Base-by-base conservation (phyloP, 2,113 vertebrate genomes). In the Hassar affinis region DNA sequence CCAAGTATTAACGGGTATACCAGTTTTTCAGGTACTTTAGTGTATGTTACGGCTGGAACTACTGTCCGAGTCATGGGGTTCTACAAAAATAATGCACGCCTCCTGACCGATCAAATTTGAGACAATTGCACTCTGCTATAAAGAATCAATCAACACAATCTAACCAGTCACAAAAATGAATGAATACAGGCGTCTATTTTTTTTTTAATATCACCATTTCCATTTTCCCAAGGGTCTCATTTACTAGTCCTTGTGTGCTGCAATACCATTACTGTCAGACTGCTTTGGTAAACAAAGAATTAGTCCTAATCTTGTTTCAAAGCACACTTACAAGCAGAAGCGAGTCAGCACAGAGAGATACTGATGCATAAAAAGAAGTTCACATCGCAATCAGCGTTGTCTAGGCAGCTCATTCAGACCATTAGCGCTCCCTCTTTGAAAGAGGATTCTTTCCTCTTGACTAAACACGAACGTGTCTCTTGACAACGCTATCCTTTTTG, bases 351-450 rank as follows among this genome's bases (percentile, higher is more conserved):
- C 18, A 10, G 30, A 20, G 74, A 3, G 22, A 35, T 56, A 77
- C 74, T 20, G 30, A 35, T 11, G 17, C 27, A 75, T 51, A 75
- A 75, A n/a, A 75, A 75, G 47, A 75, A 75, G 71, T 17, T n/a
- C 25, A 10, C 47, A 18, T 51, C 14, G 71, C 47, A 75, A 75
- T 75, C 71, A 52, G 14, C 27, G 71, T 75, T 10, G 71, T 75
- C 45, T 75, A 75, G 42, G 71, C 71, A 51, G 71, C 71, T 75
- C 71, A 52, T 75, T 75, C 47, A 75, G 47, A 75, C 71, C 71
- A 45, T 10, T 1, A 12, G 35, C 42, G 10, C 20, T 69, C 20
- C 20, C 10, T 42, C n/a, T 45, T 69, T 25, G 9, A 45, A 45
- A 12, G 38, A 25, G 66, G 66, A 25, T 69, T 45, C 35, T 69